phyloP scores from a whole-genome alignment of 2,113 vertebrate genomes.

The Phylloscopus whistleri region DNA sequence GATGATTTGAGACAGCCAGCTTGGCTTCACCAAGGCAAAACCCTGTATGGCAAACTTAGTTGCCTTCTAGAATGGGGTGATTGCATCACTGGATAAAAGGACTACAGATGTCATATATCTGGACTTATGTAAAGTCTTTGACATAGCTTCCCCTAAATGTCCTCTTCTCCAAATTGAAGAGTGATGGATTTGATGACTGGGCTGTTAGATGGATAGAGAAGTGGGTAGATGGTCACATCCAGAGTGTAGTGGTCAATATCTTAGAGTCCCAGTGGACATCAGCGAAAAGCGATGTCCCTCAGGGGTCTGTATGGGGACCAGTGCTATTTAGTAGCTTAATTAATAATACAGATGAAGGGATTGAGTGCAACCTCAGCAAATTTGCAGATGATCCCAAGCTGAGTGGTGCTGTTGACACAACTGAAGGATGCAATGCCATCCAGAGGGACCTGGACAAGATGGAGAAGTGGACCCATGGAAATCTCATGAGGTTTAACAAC shows the following conservation, averaged over 20 bases:
- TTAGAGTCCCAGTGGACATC: neutral
- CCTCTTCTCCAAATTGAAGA: neutral
- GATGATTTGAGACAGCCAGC: neutral
- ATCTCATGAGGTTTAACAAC: neutral
- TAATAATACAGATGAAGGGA: neutral
- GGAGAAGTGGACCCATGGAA: neutral
- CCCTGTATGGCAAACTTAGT: neutral
- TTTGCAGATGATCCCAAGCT: neutral
- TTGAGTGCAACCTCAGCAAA: neutral
- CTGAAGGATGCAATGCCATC: neutral
- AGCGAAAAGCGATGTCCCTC: neutral
- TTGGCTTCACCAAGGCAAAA: neutral
- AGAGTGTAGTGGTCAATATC: neutral
- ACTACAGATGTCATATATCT: neutral
- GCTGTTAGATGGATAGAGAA: neutral
- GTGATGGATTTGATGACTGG: neutral
- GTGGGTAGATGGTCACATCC: neutral
- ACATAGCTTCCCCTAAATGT: too few species aligned
- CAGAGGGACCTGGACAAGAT: neutral
- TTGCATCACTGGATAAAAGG: neutral
- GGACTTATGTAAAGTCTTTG: neutral
- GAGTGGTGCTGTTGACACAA: neutral
- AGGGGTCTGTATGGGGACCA: rapidly evolving
- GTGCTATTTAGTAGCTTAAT: neutral
- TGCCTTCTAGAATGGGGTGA: neutral